Conservation (phyloP, 92 coral and sea anemone species). For the Umimayanthus chanpuru region DNA sequence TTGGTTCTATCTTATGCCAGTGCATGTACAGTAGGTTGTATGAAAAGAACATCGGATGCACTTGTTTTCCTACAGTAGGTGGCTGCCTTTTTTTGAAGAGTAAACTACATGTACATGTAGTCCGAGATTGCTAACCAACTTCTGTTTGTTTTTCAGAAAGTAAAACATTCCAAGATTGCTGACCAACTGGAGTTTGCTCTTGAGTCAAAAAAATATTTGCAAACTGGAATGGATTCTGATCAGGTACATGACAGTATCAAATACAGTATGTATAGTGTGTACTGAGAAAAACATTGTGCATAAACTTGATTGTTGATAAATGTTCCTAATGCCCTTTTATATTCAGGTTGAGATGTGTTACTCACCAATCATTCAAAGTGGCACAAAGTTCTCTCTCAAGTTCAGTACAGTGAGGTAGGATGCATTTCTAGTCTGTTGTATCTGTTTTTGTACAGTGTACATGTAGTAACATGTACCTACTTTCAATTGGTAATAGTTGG, state of each 20-base stretch:
- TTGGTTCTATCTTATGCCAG: too few relatives aligned
- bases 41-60: too few relatives aligned
- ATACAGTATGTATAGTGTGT: neutral
- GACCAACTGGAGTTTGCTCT: constrained; percentile 88
- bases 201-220: constrained; percentile 86
- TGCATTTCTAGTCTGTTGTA: neutral
- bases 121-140: neutral
- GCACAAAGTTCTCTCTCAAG: constrained; percentile 93
- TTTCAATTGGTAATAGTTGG: too few relatives aligned
- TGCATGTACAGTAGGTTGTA: too few relatives aligned
- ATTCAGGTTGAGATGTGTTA: constrained; percentile 94
- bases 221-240: constrained; percentile 93
- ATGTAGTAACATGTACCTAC: too few relatives aligned
- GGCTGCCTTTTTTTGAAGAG: neutral
- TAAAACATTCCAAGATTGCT: constrained; percentile 94
- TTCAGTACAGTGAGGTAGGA: constrained; percentile 92
- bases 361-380: constrained; percentile 97
- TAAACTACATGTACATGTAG: neutral
- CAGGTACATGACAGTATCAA: constrained; percentile 68
- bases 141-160: constrained; percentile 56
- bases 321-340: neutral
- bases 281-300: neutral
- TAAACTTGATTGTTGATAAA: neutral
- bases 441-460: too few relatives aligned
- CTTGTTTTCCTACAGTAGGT: too few relatives aligned